A percentile compares a stretch with the other conserved stretches of the same genome.
These are phyloP conservation scores for Ataeniobius toweri DNA, from an alignment of 2,797 vertebrate species.

Conservation along the genomic window DNA sequence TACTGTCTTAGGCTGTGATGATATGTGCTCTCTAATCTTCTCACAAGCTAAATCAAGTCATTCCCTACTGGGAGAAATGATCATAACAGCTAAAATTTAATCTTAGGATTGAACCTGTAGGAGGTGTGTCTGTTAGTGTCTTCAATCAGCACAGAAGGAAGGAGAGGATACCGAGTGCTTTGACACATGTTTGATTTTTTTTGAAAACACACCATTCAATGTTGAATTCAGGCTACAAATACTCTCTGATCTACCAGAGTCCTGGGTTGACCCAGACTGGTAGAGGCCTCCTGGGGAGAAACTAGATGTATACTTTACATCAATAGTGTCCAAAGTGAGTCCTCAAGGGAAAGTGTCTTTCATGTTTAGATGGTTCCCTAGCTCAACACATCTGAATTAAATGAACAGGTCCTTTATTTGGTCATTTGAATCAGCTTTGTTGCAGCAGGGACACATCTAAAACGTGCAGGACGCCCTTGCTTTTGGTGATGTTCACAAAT, in stretches of 20 bases:
- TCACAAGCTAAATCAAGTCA: constrained; percentile 22
- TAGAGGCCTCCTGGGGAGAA: too few relatives aligned
- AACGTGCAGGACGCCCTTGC: too few relatives aligned
- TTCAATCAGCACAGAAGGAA: constrained; percentile 22
- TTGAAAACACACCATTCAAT: neutral
- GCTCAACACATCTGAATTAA: too few relatives aligned
- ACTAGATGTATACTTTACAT: too few relatives aligned
- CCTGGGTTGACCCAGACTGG: too few relatives aligned
- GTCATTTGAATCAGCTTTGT: too few relatives aligned
- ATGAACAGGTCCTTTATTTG: too few relatives aligned
- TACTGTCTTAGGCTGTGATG: constrained; percentile 10
- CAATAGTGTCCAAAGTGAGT: too few relatives aligned
- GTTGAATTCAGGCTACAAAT: neutral
- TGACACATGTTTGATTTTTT: neutral
- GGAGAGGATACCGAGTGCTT: constrained; percentile 4
- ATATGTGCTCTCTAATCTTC: constrained; percentile 40
- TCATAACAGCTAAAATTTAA: constrained; percentile 48
- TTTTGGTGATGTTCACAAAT: too few relatives aligned
- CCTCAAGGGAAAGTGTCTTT: too few relatives aligned
- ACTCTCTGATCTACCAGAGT: neutral
- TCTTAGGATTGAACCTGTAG: constrained; percentile 25
- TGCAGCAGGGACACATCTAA: too few relatives aligned
- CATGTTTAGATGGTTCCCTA: too few relatives aligned
- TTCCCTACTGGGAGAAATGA: constrained; percentile 34
- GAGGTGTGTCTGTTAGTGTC: constrained; percentile 27